Percentiles rank a stretch among this genome's conserved stretches.
Conservation (phyloP, 64 coral and sea anemone species). For the Anthopleura sola region DNA sequence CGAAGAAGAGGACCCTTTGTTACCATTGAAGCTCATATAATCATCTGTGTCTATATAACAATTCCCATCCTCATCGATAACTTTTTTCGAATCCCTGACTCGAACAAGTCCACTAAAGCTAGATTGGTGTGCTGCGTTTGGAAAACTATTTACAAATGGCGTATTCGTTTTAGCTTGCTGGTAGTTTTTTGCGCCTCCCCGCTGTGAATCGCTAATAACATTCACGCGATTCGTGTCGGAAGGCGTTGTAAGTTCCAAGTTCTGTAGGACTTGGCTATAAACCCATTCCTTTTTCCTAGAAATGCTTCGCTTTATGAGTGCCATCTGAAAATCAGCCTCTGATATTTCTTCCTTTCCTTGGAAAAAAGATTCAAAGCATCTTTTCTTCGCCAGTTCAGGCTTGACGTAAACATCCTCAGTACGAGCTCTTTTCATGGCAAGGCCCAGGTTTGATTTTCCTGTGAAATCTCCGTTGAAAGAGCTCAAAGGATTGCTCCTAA, state of each 20-base stretch:
- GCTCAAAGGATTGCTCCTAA: slow-evolving; percentile 4
- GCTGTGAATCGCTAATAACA: neutral
- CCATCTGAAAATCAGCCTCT: slow-evolving; percentile 16
- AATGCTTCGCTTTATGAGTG: slow-evolving; percentile 1
- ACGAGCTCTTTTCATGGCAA: slow-evolving; percentile 1
- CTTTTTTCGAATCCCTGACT: slow-evolving; percentile 2
- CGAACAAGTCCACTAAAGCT: neutral
- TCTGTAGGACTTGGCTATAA: slow-evolving; percentile 7
- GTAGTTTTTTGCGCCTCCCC: slow-evolving; percentile 2
- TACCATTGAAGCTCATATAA: neutral
- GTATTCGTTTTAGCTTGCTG: neutral
- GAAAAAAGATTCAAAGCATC: neutral
- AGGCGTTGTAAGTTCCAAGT: neutral
- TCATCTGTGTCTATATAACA: slow-evolving; percentile 26
- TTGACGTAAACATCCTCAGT: neutral
- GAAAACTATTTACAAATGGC: slow-evolving; percentile 2
- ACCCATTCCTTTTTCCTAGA: slow-evolving; percentile 9
- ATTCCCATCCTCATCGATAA: slow-evolving; percentile 24
- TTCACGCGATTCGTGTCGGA: slow-evolving; percentile 8
- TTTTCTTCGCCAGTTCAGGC: neutral
- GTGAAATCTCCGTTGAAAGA: slow-evolving; percentile 14
- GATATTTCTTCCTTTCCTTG: slow-evolving; percentile 2
- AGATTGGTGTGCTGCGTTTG: neutral
- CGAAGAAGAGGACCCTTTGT: neutral
- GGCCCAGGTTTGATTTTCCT: neutral